These are phyloP conservation scores for Holothuria glaberrima DNA, from an alignment of 35 echinoderm and acorn worm genomes.

Conservation along the genomic window DNA sequence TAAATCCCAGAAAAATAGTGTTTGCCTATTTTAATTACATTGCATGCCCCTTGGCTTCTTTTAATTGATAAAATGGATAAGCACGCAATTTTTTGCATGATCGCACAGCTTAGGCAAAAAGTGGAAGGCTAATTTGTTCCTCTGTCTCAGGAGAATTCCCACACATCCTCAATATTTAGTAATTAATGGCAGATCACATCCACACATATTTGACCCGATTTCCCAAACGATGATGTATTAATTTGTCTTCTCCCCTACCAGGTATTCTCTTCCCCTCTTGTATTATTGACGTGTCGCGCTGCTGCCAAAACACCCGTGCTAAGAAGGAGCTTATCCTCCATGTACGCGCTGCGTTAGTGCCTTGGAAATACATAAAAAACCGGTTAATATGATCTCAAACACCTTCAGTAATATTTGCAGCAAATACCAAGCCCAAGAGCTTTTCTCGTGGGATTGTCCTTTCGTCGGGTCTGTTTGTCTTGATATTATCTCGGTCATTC, in stretches of 20 bases:
- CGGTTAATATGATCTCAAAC: slow-evolving; percentile 10
- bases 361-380: slow-evolving; percentile 8
- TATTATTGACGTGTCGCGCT: neutral
- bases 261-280: neutral
- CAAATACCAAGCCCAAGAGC: slow-evolving; percentile 25
- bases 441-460: slow-evolving; percentile 17
- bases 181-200: slow-evolving; percentile 53
- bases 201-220: slow-evolving; percentile 46
- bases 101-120: neutral
- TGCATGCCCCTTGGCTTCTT: neutral
- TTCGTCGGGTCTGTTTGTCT: slow-evolving; percentile 27
- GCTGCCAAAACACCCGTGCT: slow-evolving; percentile 34
- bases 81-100: slow-evolving; percentile 20
- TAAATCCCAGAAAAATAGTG: slow-evolving; percentile 36
- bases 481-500: slow-evolving; percentile 39
- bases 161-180: slow-evolving; percentile 41
- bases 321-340: slow-evolving; percentile 1
- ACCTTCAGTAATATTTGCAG: slow-evolving; percentile 18
- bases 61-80: slow-evolving; percentile 48
- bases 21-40: slow-evolving; percentile 41
- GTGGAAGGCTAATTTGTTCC: slow-evolving; percentile 20
- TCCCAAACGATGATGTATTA: slow-evolving; percentile 15
- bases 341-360: neutral
- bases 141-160: slow-evolving; percentile 1
- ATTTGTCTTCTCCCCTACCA: neutral